These are phyloP conservation scores for Fundulus diaphanus DNA, from an alignment of 2,797 vertebrate genomes.

Conservation along the genomic window DNA sequence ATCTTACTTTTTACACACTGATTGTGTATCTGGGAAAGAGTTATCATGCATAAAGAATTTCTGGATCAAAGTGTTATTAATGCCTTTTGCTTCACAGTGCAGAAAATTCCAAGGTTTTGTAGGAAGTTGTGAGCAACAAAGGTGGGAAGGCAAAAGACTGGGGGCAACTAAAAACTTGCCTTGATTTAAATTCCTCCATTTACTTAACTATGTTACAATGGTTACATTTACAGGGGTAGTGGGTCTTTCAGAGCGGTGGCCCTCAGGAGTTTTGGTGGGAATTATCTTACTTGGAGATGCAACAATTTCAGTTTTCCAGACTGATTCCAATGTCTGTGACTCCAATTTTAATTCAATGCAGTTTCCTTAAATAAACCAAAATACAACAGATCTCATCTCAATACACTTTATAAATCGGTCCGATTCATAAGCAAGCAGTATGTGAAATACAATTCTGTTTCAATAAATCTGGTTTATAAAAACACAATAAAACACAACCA, in stretches of 20 bases:
- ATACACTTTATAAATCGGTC: neutral
- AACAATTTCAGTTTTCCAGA: neutral
- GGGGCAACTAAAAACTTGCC: neutral
- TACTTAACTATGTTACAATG: neutral
- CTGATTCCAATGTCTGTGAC: neutral
- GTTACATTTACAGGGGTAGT: neutral
- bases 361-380: neutral
- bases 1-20: neutral
- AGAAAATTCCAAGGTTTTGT: neutral
- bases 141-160: neutral
- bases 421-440: neutral
- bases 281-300: neutral
- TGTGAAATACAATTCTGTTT: neutral
- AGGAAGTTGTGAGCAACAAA: neutral
- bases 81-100: neutral
- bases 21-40: neutral
- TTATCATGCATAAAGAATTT: neutral
- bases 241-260: neutral
- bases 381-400: neutral
- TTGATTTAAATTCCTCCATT: neutral
- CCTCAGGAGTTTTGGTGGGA: neutral
- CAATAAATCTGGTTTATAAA: neutral
- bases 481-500: neutral
- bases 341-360: neutral
- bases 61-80: too few species aligned